phyloP scores from a whole-genome alignment of 2,113 vertebrate species.

The Protomyctophum bolini region DNA sequence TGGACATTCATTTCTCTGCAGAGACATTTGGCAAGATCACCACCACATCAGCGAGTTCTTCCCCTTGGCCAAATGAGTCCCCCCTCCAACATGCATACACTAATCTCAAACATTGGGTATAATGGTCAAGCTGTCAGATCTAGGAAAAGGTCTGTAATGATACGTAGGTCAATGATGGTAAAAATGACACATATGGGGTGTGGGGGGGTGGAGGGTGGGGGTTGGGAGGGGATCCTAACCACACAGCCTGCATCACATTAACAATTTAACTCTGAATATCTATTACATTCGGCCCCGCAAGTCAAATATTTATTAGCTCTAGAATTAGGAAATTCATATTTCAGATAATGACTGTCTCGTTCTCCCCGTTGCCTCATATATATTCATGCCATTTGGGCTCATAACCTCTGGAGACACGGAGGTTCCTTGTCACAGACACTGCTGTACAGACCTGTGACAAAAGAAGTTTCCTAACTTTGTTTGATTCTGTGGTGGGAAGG shows the following conservation, averaged over 20 bases:
- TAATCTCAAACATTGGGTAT: not conserved
- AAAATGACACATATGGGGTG: no score
- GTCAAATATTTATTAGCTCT: slow-evolving; percentile 81
- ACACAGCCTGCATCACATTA: slow-evolving; percentile 68
- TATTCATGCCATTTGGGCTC: slow-evolving; percentile 70
- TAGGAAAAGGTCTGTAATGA: slow-evolving; percentile 32
- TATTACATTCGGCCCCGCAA: slow-evolving; percentile 68
- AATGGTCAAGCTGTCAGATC: slow-evolving; percentile 25
- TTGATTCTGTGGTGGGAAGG: slow-evolving; percentile 8
- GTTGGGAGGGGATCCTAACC: slow-evolving; percentile 27
- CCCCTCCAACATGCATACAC: not conserved
- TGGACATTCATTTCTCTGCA: no score
- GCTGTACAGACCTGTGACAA: slow-evolving; percentile 54
- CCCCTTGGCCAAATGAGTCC: no score
- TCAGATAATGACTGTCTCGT: slow-evolving; percentile 74
- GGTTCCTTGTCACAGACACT: slow-evolving; percentile 62
- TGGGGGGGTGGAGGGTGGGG: no score
- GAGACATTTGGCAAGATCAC: not conserved
- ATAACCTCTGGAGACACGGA: slow-evolving; percentile 65
- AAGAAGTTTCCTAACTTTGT: slow-evolving; percentile 63
- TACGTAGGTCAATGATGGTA: not conserved
- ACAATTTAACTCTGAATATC: slow-evolving; percentile 73
- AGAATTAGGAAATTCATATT: slow-evolving; percentile 79
- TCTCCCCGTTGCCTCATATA: slow-evolving; percentile 66
- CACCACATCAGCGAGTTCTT: no score